These are phyloP conservation scores for Agrotis puta DNA, from an alignment of 2,888 invertebrate species.

Conservation along the genomic window DNA sequence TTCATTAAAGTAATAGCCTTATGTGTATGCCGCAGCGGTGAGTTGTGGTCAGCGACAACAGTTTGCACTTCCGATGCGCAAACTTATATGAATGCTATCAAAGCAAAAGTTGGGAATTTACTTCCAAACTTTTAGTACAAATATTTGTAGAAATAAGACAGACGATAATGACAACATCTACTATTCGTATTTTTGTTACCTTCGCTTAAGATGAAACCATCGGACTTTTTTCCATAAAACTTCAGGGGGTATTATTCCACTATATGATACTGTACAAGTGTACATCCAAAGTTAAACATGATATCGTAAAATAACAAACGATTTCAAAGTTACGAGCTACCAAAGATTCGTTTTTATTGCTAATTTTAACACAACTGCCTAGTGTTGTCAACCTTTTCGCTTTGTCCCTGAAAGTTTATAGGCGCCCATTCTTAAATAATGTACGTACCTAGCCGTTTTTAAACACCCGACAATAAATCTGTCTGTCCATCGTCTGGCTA, in stretches of 20 bases:
- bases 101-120: too few species aligned
- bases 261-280: too few species aligned
- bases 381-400: background rate
- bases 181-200: too few species aligned
- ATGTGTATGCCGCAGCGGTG: conserved; percentile 4
- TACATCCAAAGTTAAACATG: too few species aligned
- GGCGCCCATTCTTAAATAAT: conserved; percentile 9
- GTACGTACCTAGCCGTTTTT: background rate
- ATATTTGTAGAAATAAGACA: background rate
- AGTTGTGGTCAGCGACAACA: conserved; percentile 8
- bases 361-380: too few species aligned
- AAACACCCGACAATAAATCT: conserved; percentile 24
- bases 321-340: too few species aligned
- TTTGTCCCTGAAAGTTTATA: conserved; percentile 13
- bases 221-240: too few species aligned
- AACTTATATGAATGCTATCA: conserved; percentile 2
- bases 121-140: too few species aligned
- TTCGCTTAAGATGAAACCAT: background rate
- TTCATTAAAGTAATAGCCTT: conserved; percentile 16
- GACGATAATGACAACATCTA: too few species aligned
- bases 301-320: too few species aligned
- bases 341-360: too few species aligned
- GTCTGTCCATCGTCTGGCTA: conserved; percentile 14
- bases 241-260: too few species aligned
- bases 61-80: conserved; percentile 26